Base-by-base conservation (phyloP, 2,888 invertebrate genomes). In the Nysson spinosus region DNA sequence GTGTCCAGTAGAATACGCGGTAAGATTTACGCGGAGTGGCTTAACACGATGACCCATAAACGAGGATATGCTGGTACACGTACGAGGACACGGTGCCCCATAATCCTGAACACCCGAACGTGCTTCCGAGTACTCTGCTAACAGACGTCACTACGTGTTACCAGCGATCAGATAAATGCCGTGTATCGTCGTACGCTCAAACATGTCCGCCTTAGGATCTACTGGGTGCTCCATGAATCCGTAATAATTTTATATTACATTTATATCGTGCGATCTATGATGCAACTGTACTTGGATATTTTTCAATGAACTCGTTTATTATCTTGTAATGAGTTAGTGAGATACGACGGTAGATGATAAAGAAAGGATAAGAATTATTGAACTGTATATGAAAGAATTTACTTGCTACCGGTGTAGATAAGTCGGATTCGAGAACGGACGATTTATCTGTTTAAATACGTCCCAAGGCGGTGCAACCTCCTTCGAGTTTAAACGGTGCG, bases 1-100 rank as follows among this genome's bases (percentile, higher is more conserved):
- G 19, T 12, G 19, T 42, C 46, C 43, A 35, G 19, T 9, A 20
- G 0, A 20, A 7, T 20, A 16, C 34, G 34, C n/a, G 42, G 9
- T 19, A 35, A 62, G 60, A 64, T 55, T 63, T 49, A n/a, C 58
- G 54, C 39, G 44, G 37, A 54, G 72, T 63, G 61, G 71, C 60
- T 63, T 57, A 47, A 54, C 65, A 61, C 58, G 69, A 78, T 74
- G 72, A 77, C 79, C 74, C 72, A 75, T 72, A 77, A 80, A 78
- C 67, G 72, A 68, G 68, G 70, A 70, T 74, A 60, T 71, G 64
- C 58, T 55, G 40, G 50, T 6, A 35, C 57, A 50, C 50, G 37
- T 9, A 37, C 17, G 20, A 16, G 17, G 14, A 24, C 35, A 57
- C 40, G 40, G 34, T 37, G 24, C 49, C 17, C 42, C 37, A 47